Evolutionary conservation across 2,797 vertebrate genomes (phyloP).

Genomic region (Chelon labrosus): DNA sequence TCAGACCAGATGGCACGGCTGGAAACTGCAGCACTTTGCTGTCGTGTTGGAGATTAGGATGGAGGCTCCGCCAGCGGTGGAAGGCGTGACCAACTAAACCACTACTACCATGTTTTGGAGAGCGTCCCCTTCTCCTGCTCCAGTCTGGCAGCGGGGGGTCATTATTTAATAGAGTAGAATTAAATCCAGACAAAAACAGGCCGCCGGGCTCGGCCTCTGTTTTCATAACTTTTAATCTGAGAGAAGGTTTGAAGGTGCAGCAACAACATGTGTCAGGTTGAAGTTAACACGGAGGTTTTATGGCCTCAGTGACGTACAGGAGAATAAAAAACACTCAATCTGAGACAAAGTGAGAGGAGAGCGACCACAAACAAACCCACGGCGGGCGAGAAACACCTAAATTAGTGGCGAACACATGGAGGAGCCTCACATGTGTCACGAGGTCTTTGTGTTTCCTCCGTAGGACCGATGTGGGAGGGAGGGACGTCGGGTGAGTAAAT

Average conservation of each 20-base stretch:
- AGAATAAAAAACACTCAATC: constrained; percentile 14
- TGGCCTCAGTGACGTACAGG: constrained; percentile 69
- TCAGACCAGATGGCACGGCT: constrained; percentile 70
- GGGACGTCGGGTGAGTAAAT: constrained; percentile 62
- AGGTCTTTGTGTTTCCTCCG: constrained; percentile 31
- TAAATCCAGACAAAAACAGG: constrained; percentile 61
- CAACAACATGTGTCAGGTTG: constrained; percentile 63
- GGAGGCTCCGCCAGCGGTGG: constrained; percentile 62
- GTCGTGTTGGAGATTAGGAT: constrained; percentile 54
- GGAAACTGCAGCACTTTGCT: constrained; percentile 56
- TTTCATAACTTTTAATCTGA: constrained; percentile 61
- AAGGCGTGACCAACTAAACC: constrained; percentile 56
- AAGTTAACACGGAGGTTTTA: constrained; percentile 45
- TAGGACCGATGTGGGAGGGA: constrained; percentile 21
- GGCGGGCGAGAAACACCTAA: constrained; percentile 32
- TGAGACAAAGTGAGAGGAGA: constrained; percentile 45
- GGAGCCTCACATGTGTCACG: constrained; percentile 48
- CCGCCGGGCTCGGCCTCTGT: constrained; percentile 32
- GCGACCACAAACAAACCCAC: constrained; percentile 47
- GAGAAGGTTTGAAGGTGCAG: constrained; percentile 63
- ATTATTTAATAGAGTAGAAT: constrained; percentile 43
- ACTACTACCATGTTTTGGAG: constrained; percentile 64
- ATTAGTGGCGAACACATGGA: constrained; percentile 30
- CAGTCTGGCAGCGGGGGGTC: constrained; percentile 43
- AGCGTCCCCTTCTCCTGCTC: constrained; percentile 3